Percentiles rank a stretch among this genome's conserved stretches.
Evolutionary conservation across 2,113 vertebrate genomes (phyloP).

Genomic region (Melanerpes formicivorus): DNA sequence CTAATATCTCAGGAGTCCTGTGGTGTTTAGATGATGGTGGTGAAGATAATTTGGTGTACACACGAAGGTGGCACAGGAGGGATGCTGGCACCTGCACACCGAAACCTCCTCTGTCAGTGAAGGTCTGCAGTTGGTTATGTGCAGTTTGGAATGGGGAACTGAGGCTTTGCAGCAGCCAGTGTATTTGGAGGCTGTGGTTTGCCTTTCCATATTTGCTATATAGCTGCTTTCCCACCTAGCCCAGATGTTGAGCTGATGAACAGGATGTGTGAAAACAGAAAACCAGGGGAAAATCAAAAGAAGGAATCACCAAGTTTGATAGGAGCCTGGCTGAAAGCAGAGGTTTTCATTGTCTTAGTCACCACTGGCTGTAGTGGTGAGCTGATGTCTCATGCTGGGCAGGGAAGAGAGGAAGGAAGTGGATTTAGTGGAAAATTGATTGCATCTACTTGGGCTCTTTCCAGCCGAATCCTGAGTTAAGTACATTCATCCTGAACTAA

Average conservation of each 20-base stretch:
- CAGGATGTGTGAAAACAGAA: not conserved
- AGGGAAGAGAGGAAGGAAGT: slow-evolving; percentile 66
- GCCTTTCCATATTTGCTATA: not conserved
- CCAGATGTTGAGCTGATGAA: not conserved
- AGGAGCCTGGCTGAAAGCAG: not conserved
- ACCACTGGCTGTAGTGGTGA: slow-evolving; percentile 6
- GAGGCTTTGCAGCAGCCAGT: not conserved
- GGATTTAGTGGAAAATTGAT: slow-evolving; percentile 71
- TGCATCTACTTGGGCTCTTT: slow-evolving; percentile 68
- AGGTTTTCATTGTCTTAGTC: slow-evolving; percentile 12
- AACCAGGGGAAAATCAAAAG: not conserved
- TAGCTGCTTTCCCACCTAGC: not conserved
- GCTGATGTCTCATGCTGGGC: slow-evolving; percentile 43
- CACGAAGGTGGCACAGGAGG: not conserved
- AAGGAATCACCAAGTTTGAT: not conserved
- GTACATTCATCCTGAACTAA: slow-evolving; percentile 73
- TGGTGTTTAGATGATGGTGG: not conserved
- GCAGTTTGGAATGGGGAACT: not conserved
- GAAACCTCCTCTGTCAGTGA: not conserved
- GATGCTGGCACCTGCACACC: not conserved
- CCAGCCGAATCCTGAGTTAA: slow-evolving; percentile 70
- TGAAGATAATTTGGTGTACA: not conserved
- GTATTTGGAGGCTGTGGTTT: not conserved
- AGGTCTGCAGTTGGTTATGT: not conserved
- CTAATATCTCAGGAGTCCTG: not conserved